Conservation (phyloP, 1,140 invertebrate species). For the Homarus americanus region DNA sequence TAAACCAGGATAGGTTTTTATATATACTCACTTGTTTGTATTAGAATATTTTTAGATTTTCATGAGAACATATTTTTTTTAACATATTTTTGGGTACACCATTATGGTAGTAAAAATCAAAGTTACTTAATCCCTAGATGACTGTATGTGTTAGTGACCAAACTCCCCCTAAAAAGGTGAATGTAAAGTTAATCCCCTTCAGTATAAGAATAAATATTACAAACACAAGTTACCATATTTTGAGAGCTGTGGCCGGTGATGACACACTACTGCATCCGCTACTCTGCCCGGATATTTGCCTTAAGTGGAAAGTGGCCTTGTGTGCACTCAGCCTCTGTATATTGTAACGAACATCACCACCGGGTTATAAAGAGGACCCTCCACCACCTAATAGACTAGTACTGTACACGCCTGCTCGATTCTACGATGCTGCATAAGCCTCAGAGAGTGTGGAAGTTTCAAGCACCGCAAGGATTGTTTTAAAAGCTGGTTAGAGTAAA, state of each 20-base stretch:
- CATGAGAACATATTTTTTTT: not conserved
- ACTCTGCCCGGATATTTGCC: slow-evolving; percentile 45
- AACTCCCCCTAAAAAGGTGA: slow-evolving; percentile 46
- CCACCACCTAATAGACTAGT: slow-evolving; percentile 52
- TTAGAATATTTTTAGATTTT: not conserved
- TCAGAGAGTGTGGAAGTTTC: slow-evolving; percentile 36
- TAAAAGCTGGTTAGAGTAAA: slow-evolving; percentile 28
- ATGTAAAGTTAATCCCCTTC: slow-evolving; percentile 55
- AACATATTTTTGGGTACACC: not conserved
- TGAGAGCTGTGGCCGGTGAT: slow-evolving; percentile 44
- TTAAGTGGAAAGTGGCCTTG: slow-evolving; percentile 58
- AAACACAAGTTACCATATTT: slow-evolving; percentile 36
- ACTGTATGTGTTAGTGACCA: slow-evolving; percentile 1
- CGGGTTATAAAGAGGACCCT: slow-evolving; percentile 15
- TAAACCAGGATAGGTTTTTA: slow-evolving; percentile 25
- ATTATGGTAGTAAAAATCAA: not conserved
- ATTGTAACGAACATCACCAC: slow-evolving; percentile 36
- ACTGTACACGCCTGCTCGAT: slow-evolving; percentile 48
- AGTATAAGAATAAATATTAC: slow-evolving; percentile 23
- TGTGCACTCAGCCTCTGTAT: slow-evolving; percentile 64
- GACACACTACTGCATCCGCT: slow-evolving; percentile 29
- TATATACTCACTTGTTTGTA: not conserved
- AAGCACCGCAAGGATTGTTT: slow-evolving; percentile 49
- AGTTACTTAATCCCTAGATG: not conserved
- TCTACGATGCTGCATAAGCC: slow-evolving; percentile 47